A percentile compares a stretch with the other conserved stretches of the same genome.
phyloP scores from a whole-genome alignment of 2,113 vertebrate species.

The Mormyrus iriodes region DNA sequence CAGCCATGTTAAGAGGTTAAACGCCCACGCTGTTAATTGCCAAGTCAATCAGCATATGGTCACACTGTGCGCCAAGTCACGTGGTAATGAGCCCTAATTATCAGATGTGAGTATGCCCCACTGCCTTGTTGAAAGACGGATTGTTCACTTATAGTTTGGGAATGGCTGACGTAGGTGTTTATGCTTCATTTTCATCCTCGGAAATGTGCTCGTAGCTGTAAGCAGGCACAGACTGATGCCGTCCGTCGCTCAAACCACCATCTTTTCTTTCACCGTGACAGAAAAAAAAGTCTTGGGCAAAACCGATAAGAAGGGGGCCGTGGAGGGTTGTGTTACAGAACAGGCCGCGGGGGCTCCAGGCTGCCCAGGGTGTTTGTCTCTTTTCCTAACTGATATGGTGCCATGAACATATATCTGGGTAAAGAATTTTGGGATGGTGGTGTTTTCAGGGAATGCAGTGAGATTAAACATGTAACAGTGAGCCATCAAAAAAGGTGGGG shows the following conservation, averaged over 20 bases:
- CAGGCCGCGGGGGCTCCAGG: neutral
- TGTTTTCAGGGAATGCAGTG: neutral
- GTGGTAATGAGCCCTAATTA: constrained; percentile 63
- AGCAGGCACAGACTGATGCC: neutral
- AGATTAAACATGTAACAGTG: neutral
- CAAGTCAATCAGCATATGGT: constrained; percentile 59
- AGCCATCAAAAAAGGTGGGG: neutral
- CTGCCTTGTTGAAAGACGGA: neutral
- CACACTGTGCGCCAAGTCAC: constrained; percentile 45
- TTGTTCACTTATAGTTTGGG: constrained; percentile 26
- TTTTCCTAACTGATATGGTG: neutral
- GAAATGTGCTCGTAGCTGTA: neutral
- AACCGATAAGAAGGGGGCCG: too few species aligned
- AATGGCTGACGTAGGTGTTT: constrained; percentile 24
- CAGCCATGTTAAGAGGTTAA: constrained; percentile 21
- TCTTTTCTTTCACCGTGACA: neutral
- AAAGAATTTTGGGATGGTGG: neutral
- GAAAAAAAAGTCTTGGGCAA: neutral
- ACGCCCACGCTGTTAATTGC: constrained; percentile 46
- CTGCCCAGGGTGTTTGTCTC: neutral
- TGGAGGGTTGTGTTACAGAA: neutral
- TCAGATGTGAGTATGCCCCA: constrained; percentile 40
- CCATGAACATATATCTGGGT: neutral
- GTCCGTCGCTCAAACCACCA: neutral
- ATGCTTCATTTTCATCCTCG: constrained; percentile 17